phyloP scores from a whole-genome alignment of 2,113 vertebrate species.

The Actenoides hombroni region DNA sequence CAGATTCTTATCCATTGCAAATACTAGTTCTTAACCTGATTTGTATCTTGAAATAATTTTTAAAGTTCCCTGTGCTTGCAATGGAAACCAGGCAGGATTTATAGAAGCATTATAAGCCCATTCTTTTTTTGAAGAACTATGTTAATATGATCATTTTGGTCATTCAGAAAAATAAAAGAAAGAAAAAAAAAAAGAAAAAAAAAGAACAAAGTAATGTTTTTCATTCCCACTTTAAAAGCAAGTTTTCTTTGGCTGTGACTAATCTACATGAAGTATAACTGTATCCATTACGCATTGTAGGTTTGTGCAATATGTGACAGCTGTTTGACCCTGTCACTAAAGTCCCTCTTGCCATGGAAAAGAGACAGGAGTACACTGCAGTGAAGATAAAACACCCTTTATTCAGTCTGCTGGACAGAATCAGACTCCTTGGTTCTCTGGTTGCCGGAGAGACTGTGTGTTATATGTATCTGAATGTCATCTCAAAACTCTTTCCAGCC shows the following conservation, averaged over 20 bases:
- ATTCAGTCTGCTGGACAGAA: slow-evolving; percentile 15
- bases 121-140: slow-evolving; percentile 10
- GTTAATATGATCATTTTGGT: slow-evolving; percentile 2
- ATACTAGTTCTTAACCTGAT: slow-evolving; percentile 37
- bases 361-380: not conserved
- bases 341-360: slow-evolving; percentile 11
- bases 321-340: slow-evolving; percentile 49
- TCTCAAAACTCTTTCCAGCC: not conserved
- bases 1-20: slow-evolving; percentile 37
- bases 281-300: slow-evolving; percentile 47
- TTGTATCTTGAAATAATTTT: slow-evolving; percentile 18
- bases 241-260: slow-evolving; percentile 39
- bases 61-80: not conserved
- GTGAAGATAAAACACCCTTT: slow-evolving; percentile 39
- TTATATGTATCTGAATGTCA: not conserved
- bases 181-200: not conserved
- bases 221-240: slow-evolving; percentile 25
- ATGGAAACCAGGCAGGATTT: slow-evolving; percentile 24
- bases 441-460: not conserved
- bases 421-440: not conserved
- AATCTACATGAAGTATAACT: slow-evolving; percentile 59
- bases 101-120: not conserved
- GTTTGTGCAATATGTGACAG: slow-evolving; percentile 35
- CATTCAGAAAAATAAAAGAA: not conserved
- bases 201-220: slow-evolving; percentile 17